Evolutionary conservation across 2,888 invertebrate genomes (phyloP).

Genomic region (Branchinecta sandiegonensis): DNA sequence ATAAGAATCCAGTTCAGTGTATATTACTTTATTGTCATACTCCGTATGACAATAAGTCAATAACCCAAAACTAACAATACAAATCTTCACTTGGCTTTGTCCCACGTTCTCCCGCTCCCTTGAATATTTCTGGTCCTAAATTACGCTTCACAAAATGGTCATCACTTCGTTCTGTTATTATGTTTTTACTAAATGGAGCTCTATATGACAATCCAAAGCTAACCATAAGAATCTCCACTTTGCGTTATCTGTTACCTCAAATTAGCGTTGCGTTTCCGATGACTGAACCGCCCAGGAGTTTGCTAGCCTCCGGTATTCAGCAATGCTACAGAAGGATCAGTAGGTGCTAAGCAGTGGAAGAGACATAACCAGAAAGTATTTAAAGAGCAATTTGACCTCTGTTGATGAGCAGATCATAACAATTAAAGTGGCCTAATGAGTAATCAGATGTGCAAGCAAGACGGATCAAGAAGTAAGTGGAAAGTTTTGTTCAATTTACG

Average conservation of each 20-base stretch:
- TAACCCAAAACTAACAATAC: no score
- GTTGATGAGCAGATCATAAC: not conserved
- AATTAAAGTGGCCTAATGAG: not conserved
- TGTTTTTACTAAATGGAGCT: no score
- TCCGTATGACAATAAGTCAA: no score
- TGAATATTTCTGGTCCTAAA: no score
- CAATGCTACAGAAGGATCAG: constrained; percentile 13
- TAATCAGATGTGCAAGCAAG: constrained; percentile 9
- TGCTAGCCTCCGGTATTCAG: constrained; percentile 2
- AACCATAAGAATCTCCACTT: constrained; percentile 7
- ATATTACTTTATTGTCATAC: no score
- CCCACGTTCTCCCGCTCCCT: no score
- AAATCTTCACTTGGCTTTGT: no score
- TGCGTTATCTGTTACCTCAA: not conserved
- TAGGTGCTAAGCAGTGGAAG: constrained; percentile 15
- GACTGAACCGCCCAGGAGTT: constrained; percentile 14
- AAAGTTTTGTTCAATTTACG: no score
- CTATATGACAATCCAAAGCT: not conserved
- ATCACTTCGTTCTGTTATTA: no score
- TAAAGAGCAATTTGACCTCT: not conserved
- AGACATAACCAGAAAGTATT: not conserved
- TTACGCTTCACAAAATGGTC: no score
- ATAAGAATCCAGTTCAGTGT: no score
- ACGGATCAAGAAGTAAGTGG: constrained; percentile 9
- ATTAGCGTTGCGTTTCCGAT: constrained; percentile 15